phyloP scores from a whole-genome alignment of 2,113 vertebrate species.

The Struthio camelus region DNA sequence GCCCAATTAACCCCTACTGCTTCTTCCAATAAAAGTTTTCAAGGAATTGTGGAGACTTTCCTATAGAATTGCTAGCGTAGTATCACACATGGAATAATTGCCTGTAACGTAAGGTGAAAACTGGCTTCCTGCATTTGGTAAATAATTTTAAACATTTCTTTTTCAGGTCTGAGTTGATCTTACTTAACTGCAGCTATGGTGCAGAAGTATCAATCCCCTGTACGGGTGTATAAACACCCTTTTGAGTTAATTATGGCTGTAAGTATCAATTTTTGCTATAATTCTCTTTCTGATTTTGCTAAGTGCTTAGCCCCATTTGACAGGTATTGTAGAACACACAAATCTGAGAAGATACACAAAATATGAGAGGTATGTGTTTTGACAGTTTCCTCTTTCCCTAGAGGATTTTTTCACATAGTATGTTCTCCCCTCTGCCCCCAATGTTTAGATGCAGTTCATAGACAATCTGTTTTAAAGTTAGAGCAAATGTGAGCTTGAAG shows the following conservation, averaged over 20 bases:
- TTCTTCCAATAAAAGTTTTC: neutral
- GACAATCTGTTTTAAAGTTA: neutral
- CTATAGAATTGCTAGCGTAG: neutral
- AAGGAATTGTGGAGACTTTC: neutral
- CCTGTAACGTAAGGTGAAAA: neutral
- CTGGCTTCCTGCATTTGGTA: neutral
- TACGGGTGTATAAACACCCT: slow-evolving; percentile 93
- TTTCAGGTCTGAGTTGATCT: slow-evolving; percentile 71
- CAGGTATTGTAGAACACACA: neutral
- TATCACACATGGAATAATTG: neutral
- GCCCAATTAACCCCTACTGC: neutral
- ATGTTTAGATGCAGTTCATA: neutral
- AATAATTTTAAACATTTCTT: slow-evolving; percentile 38
- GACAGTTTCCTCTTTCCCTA: neutral
- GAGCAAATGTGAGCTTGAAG: neutral
- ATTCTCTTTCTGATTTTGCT: neutral
- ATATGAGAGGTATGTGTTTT: neutral
- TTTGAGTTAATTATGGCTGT: slow-evolving; percentile 98
- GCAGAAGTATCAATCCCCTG: slow-evolving; percentile 96
- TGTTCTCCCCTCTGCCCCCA: neutral
- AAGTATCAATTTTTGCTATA: slow-evolving; percentile 74
- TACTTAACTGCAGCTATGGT: slow-evolving; percentile 83
- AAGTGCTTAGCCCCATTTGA: neutral
- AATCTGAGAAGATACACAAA: neutral
- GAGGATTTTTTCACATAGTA: neutral